These are phyloP conservation scores for Phocoena sinus DNA, from an alignment of 2,113 vertebrate genomes.

Conservation along the genomic window DNA sequence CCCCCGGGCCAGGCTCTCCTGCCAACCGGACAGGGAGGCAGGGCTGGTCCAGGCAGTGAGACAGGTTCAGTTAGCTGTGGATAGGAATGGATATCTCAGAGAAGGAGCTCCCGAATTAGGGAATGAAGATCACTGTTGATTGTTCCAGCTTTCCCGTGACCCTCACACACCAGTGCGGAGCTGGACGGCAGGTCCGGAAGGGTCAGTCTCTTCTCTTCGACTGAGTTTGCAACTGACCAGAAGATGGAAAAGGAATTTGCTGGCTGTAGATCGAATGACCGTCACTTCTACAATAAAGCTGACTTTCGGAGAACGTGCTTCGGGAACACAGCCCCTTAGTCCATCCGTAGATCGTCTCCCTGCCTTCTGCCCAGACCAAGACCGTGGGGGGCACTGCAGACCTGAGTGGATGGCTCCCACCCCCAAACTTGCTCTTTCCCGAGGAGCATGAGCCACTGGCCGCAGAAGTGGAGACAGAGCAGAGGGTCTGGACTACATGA, in stretches of 20 bases:
- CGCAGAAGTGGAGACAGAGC: neutral
- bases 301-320: neutral
- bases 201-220: neutral
- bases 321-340: too few relatives aligned
- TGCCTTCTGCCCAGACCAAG: accelerated
- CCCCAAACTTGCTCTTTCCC: accelerated
- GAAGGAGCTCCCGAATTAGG: accelerated
- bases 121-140: accelerated
- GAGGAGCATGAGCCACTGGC: neutral
- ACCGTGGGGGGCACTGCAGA: accelerated
- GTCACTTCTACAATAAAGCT: accelerated
- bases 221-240: neutral
- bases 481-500: accelerated
- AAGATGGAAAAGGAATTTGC: neutral
- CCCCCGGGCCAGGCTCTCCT: accelerated
- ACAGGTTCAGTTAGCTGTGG: accelerated
- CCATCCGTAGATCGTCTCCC: neutral
- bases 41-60: neutral
- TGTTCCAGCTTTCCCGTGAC: accelerated
- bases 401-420: accelerated
- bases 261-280: accelerated
- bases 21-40: neutral
- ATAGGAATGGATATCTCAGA: accelerated
- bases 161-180: accelerated
- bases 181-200: accelerated